Evolutionary conservation across 1,140 invertebrate species (phyloP).

Genomic region (Lucilia cuprina): DNA sequence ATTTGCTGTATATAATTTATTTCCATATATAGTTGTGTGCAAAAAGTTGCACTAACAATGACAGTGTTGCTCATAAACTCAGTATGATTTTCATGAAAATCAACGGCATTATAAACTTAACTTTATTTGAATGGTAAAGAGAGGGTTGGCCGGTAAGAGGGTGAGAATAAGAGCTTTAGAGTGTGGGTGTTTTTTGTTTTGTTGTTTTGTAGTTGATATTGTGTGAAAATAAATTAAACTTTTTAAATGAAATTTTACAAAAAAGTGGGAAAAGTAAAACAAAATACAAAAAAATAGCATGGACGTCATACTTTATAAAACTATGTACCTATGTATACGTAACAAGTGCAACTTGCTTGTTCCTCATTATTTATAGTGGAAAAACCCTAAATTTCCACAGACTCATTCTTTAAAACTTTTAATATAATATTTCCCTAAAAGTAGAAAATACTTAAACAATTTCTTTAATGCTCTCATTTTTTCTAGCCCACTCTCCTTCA

Average conservation of each 20-base stretch:
- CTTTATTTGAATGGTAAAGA: not conserved
- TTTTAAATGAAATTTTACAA: not conserved
- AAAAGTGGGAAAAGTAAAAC: not conserved
- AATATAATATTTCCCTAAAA: too few relatives aligned
- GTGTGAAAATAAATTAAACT: not conserved
- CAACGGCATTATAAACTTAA: not conserved
- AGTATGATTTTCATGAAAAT: not conserved
- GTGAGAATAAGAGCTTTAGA: not conserved
- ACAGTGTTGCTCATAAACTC: not conserved
- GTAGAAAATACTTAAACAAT: too few relatives aligned
- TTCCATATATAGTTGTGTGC: not conserved
- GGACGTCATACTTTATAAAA: not conserved
- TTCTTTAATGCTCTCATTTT: too few relatives aligned
- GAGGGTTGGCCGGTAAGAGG: too few relatives aligned
- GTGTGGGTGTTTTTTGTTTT: not conserved
- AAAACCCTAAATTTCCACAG: not conserved
- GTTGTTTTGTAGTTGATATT: not conserved
- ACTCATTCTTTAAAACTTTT: not conserved
- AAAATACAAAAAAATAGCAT: not conserved
- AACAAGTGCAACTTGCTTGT: not conserved
- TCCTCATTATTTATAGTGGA: not conserved
- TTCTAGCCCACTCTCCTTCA: too few relatives aligned
- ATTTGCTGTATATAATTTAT: not conserved
- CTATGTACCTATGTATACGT: not conserved
- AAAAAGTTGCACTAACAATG: not conserved